phyloP scores from a whole-genome alignment of 1,140 invertebrate genomes.

The Drosophila ohnishii region DNA sequence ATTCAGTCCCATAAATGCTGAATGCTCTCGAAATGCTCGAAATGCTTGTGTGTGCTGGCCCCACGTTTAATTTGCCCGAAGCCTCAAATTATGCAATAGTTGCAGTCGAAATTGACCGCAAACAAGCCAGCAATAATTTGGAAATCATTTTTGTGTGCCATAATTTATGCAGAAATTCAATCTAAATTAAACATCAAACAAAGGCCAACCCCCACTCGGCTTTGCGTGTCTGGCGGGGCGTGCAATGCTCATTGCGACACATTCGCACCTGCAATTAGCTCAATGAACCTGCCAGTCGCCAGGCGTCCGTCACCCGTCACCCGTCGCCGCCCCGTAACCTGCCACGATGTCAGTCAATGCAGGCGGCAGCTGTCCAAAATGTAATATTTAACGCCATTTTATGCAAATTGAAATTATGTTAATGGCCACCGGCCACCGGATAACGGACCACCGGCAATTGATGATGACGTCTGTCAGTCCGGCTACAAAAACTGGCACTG shows the following conservation, averaged over 20 bases:
- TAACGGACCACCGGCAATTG: slow-evolving; percentile 30
- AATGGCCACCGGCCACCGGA: slow-evolving; percentile 45
- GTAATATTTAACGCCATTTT: slow-evolving; percentile 79
- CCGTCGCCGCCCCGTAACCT: not conserved
- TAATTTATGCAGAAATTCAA: slow-evolving; percentile 71
- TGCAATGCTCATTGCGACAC: slow-evolving; percentile 59
- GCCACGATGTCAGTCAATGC: slow-evolving; percentile 44
- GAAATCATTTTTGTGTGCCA: slow-evolving; percentile 51
- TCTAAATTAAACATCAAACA: slow-evolving; percentile 70
- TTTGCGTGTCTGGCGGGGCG: slow-evolving; percentile 46
- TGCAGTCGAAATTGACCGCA: slow-evolving; percentile 52
- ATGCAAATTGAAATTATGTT: slow-evolving; percentile 82
- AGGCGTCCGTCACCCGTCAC: not conserved
- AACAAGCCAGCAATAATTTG: slow-evolving; percentile 60
- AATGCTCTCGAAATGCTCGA: slow-evolving; percentile 8
- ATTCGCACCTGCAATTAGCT: slow-evolving; percentile 77
- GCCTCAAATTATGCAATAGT: slow-evolving; percentile 48
- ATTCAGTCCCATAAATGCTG: slow-evolving; percentile 23
- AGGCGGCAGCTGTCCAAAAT: slow-evolving; percentile 63
- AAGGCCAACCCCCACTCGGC: not conserved
- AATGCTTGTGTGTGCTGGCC: slow-evolving; percentile 10
- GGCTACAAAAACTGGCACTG: slow-evolving; percentile 10
- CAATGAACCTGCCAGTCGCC: slow-evolving; percentile 43
- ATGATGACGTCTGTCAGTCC: slow-evolving; percentile 33
- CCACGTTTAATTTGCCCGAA: slow-evolving; percentile 35